A percentile compares a stretch with the other conserved stretches of the same genome.
These are phyloP conservation scores for Chloebia gouldiae DNA, from an alignment of 2,113 vertebrate genomes.

Conservation along the genomic window DNA sequence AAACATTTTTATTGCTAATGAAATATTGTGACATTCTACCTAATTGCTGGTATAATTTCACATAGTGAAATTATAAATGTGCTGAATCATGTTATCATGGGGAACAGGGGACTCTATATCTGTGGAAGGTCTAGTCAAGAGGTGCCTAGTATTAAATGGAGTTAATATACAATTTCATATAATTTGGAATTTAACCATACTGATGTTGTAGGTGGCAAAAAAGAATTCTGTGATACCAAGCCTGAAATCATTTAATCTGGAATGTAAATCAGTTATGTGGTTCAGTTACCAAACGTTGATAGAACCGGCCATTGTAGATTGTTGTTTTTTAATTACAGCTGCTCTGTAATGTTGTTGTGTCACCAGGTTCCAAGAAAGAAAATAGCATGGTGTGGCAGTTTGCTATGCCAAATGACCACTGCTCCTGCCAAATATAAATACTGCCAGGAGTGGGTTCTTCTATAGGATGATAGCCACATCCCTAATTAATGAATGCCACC, in stretches of 20 bases:
- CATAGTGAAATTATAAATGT: background rate
- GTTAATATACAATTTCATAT: slow-evolving; percentile 42
- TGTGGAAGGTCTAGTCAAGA: background rate
- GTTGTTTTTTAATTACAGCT: slow-evolving; percentile 64
- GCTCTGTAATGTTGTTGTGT: slow-evolving; percentile 38
- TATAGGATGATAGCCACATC: background rate
- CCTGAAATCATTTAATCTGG: slow-evolving; percentile 71
- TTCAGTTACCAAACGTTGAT: slow-evolving; percentile 65
- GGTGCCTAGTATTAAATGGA: slow-evolving; percentile 36
- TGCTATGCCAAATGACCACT: slow-evolving; percentile 31
- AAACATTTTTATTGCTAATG: background rate
- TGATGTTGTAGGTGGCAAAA: slow-evolving; percentile 7
- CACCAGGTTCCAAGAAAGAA: slow-evolving; percentile 48
- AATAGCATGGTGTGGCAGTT: slow-evolving; percentile 8
- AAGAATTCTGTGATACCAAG: slow-evolving; percentile 40
- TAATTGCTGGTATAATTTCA: background rate
- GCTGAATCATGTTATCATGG: background rate
- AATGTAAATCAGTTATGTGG: slow-evolving; percentile 68
- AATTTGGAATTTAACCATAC: slow-evolving; percentile 33
- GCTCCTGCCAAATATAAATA: slow-evolving; percentile 26
- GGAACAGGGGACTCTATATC: background rate
- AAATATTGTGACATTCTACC: background rate
- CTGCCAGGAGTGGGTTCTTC: background rate
- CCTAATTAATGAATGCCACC: slow-evolving; percentile 46
- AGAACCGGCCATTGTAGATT: slow-evolving; percentile 18